These are phyloP conservation scores for Phoenicopterus ruber DNA, from an alignment of 2,113 vertebrate genomes.

Conservation along the genomic window DNA sequence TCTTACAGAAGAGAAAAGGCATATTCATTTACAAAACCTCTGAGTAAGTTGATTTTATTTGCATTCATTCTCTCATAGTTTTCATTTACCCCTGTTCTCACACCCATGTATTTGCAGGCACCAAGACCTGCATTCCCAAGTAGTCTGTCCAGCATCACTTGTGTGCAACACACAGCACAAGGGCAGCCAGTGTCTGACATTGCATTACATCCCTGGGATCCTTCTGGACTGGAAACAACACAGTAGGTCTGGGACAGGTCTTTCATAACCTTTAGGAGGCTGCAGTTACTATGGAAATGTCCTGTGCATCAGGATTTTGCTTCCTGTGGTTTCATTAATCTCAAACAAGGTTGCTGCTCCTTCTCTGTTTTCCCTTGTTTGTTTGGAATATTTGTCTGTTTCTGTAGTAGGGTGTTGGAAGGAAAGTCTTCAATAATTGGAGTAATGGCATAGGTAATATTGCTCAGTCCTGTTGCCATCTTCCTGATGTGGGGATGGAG, in stretches of 20 bases:
- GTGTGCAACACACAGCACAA: neutral
- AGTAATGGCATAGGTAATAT: neutral
- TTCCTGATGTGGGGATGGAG: neutral
- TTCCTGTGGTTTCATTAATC: neutral
- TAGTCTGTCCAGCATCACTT: neutral
- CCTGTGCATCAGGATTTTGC: neutral
- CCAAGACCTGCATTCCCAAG: neutral
- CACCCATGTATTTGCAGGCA: neutral
- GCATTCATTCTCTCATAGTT: neutral
- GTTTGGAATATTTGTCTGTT: neutral
- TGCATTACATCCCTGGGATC: neutral
- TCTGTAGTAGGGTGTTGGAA: neutral
- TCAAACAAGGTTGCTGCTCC: neutral
- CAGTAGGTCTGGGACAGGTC: neutral
- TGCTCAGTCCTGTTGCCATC: neutral
- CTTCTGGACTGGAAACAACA: neutral
- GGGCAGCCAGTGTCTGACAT: neutral
- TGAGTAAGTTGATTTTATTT: neutral
- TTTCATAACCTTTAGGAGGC: neutral
- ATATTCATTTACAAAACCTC: neutral
- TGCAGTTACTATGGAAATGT: neutral
- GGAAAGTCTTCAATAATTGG: neutral
- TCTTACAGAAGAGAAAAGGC: neutral
- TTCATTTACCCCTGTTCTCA: neutral
- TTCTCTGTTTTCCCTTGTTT: neutral